Evolutionary conservation across 2,797 vertebrate genomes (phyloP), one percentile per base, ranked within the genome.

Genomic region (Danio choprae): DNA sequence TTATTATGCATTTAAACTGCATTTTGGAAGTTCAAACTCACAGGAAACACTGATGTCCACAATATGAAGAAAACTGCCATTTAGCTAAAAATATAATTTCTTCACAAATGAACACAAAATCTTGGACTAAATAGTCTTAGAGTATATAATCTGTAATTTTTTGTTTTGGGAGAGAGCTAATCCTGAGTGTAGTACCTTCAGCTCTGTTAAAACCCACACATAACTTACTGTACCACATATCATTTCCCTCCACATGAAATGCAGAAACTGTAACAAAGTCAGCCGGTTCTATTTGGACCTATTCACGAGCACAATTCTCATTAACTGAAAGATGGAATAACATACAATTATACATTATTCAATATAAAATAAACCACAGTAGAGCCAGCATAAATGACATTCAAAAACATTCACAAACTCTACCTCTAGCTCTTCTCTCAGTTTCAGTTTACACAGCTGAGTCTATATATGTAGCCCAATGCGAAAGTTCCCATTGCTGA

Each of bases 401-500:
- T 7, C 18, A 65, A 20, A 64, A 3, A 11, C 1, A 6, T 12
- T 64, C 63, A n/a, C 3, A n/a, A 44, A 20, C 7, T 60, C 29
- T 38, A 60, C 1, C 16, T 18, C 5, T 4, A 43, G 11, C 3
- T 20, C 13, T 65, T 67, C 20, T 46, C 10, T 56, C 65, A 68
- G 20, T 29, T 29, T 43, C 1, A 8, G 7, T 36, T 50, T 44
- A 36, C 36, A 62, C 71, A 80, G 76, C 58, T 53, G 6, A 72
- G 38, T 64, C 71, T 29, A 12, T 69, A 70, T 12, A 68, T n/a
- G n/a, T 38, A 77, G 71, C 46, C 16, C 55, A 79, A 59, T 22
- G 65, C 74, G 4, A 76, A 81, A 81, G 56, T 38, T 58, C 36
- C 78, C 16, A 68, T 29, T 36, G 36, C 46, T 36, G 15, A 68